A percentile compares a stretch with the other conserved stretches of the same genome.
Evolutionary conservation across 2,113 vertebrate genomes (phyloP).

Genomic region (Chloroceryle aenea): DNA sequence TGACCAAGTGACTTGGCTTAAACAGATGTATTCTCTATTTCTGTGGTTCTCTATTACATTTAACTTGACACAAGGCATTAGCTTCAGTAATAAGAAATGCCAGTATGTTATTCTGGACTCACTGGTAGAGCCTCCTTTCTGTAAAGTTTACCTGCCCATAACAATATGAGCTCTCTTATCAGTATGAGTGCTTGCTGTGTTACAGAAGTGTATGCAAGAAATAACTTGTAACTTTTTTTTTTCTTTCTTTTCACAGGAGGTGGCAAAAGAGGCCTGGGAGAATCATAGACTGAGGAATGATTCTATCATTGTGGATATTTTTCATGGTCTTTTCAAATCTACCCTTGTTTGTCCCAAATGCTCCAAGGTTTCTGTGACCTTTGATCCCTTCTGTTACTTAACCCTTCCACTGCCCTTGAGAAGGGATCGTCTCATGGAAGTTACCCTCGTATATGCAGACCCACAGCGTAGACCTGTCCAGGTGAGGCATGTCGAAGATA

Average conservation of each 20-base stretch:
- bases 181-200: not conserved
- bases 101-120: not conserved
- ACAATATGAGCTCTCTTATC: not conserved
- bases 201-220: not conserved
- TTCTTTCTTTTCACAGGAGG: slow-evolving; percentile 82
- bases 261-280: slow-evolving; percentile 98
- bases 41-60: not conserved
- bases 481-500: slow-evolving; percentile 73
- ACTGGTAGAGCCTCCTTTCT: not conserved
- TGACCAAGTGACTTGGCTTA: not conserved
- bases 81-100: not conserved
- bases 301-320: slow-evolving; percentile 99
- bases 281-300: slow-evolving; percentile 96
- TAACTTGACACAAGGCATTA: not conserved
- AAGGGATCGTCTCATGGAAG: slow-evolving; percentile 94
- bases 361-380: slow-evolving; percentile 95
- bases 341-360: slow-evolving; percentile 97
- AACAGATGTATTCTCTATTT: not conserved
- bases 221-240: not conserved
- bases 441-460: slow-evolving; percentile 88
- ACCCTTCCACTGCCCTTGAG: slow-evolving; percentile 95
- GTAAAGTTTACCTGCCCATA: not conserved
- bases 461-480: slow-evolving; percentile 88
- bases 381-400: slow-evolving; percentile 98
- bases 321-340: slow-evolving; percentile 98